Percentiles rank a stretch among this genome's conserved stretches.
Conservation (phyloP, 2,888 invertebrate genomes). For the Eupithecia exiguata region DNA sequence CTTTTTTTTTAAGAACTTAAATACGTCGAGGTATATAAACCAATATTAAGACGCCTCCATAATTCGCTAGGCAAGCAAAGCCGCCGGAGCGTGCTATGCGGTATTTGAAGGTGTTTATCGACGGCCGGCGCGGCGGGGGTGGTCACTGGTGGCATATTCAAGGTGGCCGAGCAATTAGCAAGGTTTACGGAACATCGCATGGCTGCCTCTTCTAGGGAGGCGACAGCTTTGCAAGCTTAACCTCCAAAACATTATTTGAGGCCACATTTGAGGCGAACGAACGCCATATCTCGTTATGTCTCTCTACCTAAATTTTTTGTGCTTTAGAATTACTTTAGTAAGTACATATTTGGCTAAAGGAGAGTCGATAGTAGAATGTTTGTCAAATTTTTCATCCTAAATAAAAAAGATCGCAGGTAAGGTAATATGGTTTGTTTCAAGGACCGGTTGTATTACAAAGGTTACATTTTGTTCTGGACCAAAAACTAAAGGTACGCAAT, state of each 20-base stretch:
- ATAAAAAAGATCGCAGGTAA: too few relatives aligned
- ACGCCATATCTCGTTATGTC: neutral
- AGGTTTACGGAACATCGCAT: slow-evolving; percentile 28
- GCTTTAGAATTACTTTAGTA: too few relatives aligned
- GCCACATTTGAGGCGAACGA: neutral
- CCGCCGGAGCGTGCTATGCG: slow-evolving; percentile 7
- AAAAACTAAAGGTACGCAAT: too few relatives aligned
- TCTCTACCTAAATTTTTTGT: neutral
- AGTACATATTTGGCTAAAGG: too few relatives aligned
- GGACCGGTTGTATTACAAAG: too few relatives aligned
- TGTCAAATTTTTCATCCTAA: too few relatives aligned
- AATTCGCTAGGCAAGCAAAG: slow-evolving; percentile 7
- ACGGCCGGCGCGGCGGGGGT: neutral
- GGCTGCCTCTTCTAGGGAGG: slow-evolving; percentile 15
- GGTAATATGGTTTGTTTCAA: too few relatives aligned
- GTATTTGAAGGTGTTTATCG: slow-evolving; percentile 18
- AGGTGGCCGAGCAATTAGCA: slow-evolving; percentile 34
- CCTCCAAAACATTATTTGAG: neutral
- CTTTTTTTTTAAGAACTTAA: neutral
- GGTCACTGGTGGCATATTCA: slow-evolving; percentile 15
- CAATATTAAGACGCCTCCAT: neutral
- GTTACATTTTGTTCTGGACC: too few relatives aligned
- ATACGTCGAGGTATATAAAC: neutral
- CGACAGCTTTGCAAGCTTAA: neutral
- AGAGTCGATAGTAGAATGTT: neutral